Base-by-base conservation (phyloP, 1,140 invertebrate species). In the Ptiloglossa arizonensis region DNA sequence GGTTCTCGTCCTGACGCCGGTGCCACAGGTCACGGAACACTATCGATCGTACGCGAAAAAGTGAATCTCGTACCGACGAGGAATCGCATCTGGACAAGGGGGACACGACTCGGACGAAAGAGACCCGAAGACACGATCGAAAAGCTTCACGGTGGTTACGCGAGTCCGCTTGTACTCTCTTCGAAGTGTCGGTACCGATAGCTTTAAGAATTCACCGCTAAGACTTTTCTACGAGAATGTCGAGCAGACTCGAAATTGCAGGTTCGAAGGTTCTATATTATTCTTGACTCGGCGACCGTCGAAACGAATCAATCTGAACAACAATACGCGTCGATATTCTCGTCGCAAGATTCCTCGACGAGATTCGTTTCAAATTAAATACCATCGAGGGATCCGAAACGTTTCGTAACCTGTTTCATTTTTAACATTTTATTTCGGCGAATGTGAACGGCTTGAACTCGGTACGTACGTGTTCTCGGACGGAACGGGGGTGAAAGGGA, bases 1-100 rank as follows among this genome's bases (percentile, higher is more conserved):
- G 24, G 94, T 95, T 35, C 97, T 93, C 5, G 95, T 96, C 91
- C 97, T 96, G n/a, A 96, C 92, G 0, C 97, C 97, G 89, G 94
- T 95, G 5, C 97, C 97, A 87, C 97, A 98, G 2, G 95, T 95
- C 11, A 95, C 95, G n/a, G 97, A 97, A 89, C 97, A 98, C 97
- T 98, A 90, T 38, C 89, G 79, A 79, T 60, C 41, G 50, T 19
- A 76, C 17, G 2, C 19, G 11, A 17, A 48, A 69, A 46, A 50
- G 57, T 69, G n/a, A 69, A 24, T 50, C 69, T 69, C 41, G 29
- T 19, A 17, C n/a, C 11, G 46, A 0, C 15, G n/a, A 0, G 5
- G 32, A 72, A 63, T 63, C 27, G 27, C 46, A 50, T 44, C 5
- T 9, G 50, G 63, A 27, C 29, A 29, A 11, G 35, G 63, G 17